These are phyloP conservation scores for Cephonodes hylas DNA, from an alignment of 2,888 invertebrate species.

Conservation along the genomic window DNA sequence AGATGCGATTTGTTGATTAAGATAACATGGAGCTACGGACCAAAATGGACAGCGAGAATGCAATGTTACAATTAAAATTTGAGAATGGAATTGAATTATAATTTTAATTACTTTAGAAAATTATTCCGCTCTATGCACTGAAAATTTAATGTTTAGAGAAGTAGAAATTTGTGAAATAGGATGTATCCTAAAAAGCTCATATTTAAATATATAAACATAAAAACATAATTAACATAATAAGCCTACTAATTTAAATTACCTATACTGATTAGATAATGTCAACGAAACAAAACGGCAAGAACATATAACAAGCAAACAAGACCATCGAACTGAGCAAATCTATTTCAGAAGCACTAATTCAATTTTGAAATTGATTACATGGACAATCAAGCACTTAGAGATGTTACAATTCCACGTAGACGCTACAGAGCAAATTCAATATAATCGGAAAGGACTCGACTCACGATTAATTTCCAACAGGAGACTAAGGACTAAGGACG, in stretches of 20 bases:
- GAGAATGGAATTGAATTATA: background rate
- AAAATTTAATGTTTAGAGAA: background rate
- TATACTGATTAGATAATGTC: background rate
- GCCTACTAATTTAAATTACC: too few relatives aligned
- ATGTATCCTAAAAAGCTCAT: too few relatives aligned
- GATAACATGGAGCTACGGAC: constrained; percentile 32
- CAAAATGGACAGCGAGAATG: constrained; percentile 24
- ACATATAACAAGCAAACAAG: background rate
- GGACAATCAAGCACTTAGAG: background rate
- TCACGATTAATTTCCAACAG: background rate
- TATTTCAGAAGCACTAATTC: background rate
- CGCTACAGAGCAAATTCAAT: background rate
- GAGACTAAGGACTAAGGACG: background rate
- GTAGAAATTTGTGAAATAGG: too few relatives aligned
- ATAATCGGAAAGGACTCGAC: background rate
- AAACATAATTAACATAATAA: too few relatives aligned
- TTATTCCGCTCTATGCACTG: too few relatives aligned
- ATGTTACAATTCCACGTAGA: background rate
- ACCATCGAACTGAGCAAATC: background rate
- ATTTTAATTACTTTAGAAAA: background rate
- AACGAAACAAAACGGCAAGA: background rate
- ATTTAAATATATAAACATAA: too few relatives aligned
- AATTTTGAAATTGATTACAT: background rate
- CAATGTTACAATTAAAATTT: constrained; percentile 3
- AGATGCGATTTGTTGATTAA: constrained; percentile 39